A percentile compares a stretch with the other conserved stretches of the same genome.
These are phyloP conservation scores for Drosophila tripunctata DNA, from an alignment of 2,888 invertebrate genomes.

Conservation along the genomic window DNA sequence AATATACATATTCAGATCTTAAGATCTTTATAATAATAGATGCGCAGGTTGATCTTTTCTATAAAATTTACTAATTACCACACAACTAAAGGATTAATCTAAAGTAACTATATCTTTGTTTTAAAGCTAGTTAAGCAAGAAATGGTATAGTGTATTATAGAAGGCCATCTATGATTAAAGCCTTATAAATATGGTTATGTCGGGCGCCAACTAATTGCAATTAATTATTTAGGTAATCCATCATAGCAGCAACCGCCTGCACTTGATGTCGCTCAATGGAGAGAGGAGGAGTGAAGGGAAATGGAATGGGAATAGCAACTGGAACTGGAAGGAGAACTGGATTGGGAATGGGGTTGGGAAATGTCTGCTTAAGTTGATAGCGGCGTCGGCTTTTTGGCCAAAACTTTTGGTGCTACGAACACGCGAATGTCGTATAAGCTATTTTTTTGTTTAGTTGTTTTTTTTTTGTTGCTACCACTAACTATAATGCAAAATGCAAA, in stretches of 20 bases:
- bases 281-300: not conserved
- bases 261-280: conserved; percentile 28
- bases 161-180: conserved; percentile 13
- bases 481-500: conserved; percentile 71
- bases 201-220: conserved; percentile 68
- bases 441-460: too few relatives aligned
- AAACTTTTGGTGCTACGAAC: conserved; percentile 45
- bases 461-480: conserved; percentile 27
- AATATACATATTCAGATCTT: too few relatives aligned
- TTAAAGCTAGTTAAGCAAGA: not conserved
- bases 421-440: conserved; percentile 76
- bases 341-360: conserved; percentile 25
- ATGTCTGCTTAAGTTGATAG: conserved; percentile 32
- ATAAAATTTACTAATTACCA: too few relatives aligned
- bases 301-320: conserved; percentile 1
- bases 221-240: conserved; percentile 76
- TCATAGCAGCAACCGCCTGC: conserved; percentile 54
- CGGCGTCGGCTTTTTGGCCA: conserved; percentile 62
- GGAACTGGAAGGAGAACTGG: conserved; percentile 6
- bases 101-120: too few relatives aligned
- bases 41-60: too few relatives aligned
- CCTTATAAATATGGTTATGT: conserved; percentile 37
- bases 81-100: too few relatives aligned
- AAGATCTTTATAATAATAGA: too few relatives aligned
- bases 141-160: conserved; percentile 22